Conservation (phyloP, 2,113 vertebrate genomes). For the Sylvietta virens region DNA sequence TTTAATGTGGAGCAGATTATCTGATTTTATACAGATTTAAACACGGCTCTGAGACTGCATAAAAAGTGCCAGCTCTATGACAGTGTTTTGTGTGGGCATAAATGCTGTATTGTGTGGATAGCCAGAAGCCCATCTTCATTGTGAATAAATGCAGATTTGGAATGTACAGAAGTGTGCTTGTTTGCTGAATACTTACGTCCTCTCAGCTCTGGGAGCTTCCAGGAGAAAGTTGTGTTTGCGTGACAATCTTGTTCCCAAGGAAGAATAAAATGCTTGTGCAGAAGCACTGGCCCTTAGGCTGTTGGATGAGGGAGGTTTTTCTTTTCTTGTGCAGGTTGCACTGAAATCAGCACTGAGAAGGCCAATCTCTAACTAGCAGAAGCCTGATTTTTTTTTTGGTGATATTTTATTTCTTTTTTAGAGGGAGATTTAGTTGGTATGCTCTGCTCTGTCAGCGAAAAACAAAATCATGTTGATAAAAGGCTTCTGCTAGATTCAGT, state of each 20-base stretch:
- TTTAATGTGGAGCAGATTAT: not conserved
- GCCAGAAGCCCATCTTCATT: not conserved
- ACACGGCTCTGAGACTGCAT: not conserved
- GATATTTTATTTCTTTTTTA: not conserved
- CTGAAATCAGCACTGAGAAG: not conserved
- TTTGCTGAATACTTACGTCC: not conserved
- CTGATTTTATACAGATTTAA: constrained; percentile 26
- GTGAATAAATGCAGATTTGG: not conserved
- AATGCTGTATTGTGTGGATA: not conserved
- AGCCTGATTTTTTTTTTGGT: not conserved
- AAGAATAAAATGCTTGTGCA: not conserved
- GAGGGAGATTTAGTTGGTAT: not conserved
- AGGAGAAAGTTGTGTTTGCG: not conserved
- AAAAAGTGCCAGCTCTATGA: not conserved
- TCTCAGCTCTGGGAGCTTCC: not conserved
- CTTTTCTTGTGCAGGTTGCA: not conserved
- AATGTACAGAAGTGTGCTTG: not conserved
- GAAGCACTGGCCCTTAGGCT: not conserved
- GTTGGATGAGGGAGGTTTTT: not conserved
- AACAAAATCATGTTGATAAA: not conserved
- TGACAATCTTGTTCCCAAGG: constrained; percentile 4
- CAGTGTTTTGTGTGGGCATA: not conserved
- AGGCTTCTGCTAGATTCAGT: not conserved
- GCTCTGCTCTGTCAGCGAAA: not conserved
- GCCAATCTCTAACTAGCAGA: not conserved